Evolutionary conservation across 2,113 vertebrate genomes (phyloP).

Genomic region (Pitta sordida): DNA sequence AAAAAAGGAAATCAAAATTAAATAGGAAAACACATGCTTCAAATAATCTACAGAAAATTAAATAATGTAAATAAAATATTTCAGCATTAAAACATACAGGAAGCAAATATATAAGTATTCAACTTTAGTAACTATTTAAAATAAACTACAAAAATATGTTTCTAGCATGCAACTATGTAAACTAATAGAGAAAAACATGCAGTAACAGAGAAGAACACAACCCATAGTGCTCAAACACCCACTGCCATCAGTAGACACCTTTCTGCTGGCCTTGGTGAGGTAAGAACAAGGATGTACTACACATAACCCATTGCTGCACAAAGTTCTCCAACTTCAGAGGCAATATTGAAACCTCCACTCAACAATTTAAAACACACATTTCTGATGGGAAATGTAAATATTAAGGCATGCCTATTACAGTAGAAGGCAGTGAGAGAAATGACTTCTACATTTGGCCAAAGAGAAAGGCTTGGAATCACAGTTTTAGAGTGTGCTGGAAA

Average conservation of each 20-base stretch:
- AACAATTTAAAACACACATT: background rate
- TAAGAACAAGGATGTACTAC: rapidly evolving
- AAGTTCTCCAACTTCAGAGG: background rate
- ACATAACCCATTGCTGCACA: rapidly evolving
- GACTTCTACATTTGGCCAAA: background rate
- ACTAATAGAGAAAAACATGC: background rate
- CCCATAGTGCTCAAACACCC: background rate
- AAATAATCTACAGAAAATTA: background rate
- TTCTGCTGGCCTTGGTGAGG: background rate
- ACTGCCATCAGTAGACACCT: background rate
- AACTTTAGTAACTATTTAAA: background rate
- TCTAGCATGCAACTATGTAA: background rate
- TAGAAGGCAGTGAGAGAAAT: background rate
- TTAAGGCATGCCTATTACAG: background rate
- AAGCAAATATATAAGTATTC: background rate
- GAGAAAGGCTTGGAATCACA: background rate
- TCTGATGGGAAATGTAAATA: background rate
- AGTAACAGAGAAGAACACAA: rapidly evolving
- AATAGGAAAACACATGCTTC: background rate
- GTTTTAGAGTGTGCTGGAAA: background rate
- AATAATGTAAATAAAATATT: background rate
- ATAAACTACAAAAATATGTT: background rate
- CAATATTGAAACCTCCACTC: background rate
- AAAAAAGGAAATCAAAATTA: background rate
- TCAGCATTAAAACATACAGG: background rate